Conservation (phyloP, 2,113 vertebrate genomes). For the Meles meles region DNA sequence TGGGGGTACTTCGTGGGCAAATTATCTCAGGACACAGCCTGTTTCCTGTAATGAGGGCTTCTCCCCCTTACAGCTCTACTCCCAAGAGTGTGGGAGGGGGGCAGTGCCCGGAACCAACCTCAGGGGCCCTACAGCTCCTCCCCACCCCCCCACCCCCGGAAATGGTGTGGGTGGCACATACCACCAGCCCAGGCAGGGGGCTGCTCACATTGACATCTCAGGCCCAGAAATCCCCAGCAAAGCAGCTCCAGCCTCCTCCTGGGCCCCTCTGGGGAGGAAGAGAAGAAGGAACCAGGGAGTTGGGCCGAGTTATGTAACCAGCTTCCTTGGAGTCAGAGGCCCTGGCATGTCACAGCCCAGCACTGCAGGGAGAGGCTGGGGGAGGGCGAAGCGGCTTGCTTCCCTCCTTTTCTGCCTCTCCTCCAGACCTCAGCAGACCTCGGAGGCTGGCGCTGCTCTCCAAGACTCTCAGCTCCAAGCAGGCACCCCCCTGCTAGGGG, state of each 20-base stretch:
- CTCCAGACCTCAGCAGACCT: background rate
- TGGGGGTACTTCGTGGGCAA: slow-evolving; percentile 52
- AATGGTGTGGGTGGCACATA: background rate
- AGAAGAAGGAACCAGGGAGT: slow-evolving; percentile 27
- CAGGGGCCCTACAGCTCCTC: background rate
- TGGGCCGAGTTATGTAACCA: slow-evolving; percentile 59
- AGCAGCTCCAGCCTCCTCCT: background rate
- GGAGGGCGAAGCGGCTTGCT: background rate
- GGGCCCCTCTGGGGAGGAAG: background rate
- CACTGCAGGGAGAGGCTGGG: background rate
- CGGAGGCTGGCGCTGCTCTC: background rate
- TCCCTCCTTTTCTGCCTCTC: background rate
- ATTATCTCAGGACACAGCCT: slow-evolving; percentile 46
- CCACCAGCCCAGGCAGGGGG: background rate
- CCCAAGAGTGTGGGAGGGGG: background rate
- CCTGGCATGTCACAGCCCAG: slow-evolving; percentile 45
- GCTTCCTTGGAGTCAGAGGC: slow-evolving; percentile 61
- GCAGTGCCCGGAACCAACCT: background rate
- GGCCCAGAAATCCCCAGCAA: background rate
- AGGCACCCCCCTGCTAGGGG: background rate
- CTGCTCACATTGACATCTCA: background rate
- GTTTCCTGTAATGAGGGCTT: slow-evolving; percentile 58
- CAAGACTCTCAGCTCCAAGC: background rate
- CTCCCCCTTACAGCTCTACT: slow-evolving; percentile 19
- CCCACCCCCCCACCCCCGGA: no score